phyloP scores from a whole-genome alignment of 1,140 invertebrate species.

The Aphis gossypii region DNA sequence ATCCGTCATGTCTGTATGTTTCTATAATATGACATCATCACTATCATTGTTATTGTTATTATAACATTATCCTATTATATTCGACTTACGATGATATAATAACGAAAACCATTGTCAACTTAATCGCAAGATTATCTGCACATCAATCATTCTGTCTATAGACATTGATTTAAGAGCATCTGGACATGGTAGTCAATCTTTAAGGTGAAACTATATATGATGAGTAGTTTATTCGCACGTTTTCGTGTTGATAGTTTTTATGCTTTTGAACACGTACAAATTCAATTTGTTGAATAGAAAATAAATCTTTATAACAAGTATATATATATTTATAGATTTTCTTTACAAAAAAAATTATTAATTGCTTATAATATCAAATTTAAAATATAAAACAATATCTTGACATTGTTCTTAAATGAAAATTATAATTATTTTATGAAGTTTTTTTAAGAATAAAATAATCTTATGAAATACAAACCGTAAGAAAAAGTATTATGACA shows the following conservation, averaged over 20 bases:
- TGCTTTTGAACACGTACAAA: background rate
- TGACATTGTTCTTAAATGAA: background rate
- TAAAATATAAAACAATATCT: background rate
- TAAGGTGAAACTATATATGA: background rate
- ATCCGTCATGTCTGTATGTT: background rate
- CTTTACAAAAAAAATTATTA: background rate
- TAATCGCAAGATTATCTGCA: background rate
- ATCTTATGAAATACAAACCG: background rate
- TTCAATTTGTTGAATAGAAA: background rate
- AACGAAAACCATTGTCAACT: background rate
- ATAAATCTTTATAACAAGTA: background rate
- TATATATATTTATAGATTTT: background rate
- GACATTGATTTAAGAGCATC: background rate
- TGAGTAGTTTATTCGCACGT: background rate
- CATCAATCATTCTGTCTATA: constrained; percentile 25
- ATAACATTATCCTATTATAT: constrained; percentile 4
- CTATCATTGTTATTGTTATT: background rate
- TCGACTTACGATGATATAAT: background rate
- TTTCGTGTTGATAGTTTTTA: background rate
- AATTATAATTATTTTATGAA: background rate
- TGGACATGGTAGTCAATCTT: background rate
- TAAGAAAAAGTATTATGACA: background rate
- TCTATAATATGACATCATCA: background rate
- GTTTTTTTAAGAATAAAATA: background rate
- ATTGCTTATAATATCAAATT: background rate